Evolutionary conservation across 2,797 vertebrate genomes (phyloP).

Genomic region (Tangara arthus): DNA sequence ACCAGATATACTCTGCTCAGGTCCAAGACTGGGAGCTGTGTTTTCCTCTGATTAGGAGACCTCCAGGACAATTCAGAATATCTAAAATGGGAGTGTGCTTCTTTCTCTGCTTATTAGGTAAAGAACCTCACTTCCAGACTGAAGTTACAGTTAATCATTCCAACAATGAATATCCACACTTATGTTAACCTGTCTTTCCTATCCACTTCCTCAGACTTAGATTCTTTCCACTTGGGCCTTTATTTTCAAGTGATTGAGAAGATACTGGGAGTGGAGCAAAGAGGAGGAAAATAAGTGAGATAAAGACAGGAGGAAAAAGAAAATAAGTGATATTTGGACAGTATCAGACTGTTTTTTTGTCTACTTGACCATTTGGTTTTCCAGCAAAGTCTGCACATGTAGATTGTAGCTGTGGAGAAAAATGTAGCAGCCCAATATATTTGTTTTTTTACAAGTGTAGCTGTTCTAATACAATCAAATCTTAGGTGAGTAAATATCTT

Average conservation of each 20-base stretch:
- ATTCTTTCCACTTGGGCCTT: background rate
- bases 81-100: background rate
- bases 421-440: background rate
- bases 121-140: background rate
- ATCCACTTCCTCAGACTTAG: background rate
- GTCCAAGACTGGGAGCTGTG: background rate
- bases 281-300: background rate
- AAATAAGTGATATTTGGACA: background rate
- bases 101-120: background rate
- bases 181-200: background rate
- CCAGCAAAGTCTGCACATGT: background rate
- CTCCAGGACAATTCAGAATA: background rate
- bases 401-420: background rate
- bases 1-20: background rate
- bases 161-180: background rate
- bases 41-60: background rate
- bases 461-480: background rate
- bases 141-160: background rate
- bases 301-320: background rate
- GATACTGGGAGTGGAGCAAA: background rate
- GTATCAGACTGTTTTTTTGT: background rate
- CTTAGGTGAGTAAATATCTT: background rate
- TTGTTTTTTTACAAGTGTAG: background rate
- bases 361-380: background rate
- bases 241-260: background rate